Evolutionary conservation across 2,888 invertebrate species (phyloP).

Genomic region (Hedychridium roseum): DNA sequence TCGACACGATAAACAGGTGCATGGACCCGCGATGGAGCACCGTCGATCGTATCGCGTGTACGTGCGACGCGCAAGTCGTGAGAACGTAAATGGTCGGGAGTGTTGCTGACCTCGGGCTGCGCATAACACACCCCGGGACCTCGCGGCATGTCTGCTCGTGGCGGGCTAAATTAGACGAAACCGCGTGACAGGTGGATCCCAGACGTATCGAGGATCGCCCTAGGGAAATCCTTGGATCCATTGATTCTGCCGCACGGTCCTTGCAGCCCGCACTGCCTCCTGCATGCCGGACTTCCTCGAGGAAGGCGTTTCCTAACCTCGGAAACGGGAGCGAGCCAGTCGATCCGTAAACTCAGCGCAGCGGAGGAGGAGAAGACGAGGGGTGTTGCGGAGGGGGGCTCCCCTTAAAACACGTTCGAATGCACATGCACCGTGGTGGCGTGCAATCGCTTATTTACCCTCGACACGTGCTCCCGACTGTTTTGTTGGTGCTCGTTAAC

Average conservation of each 20-base stretch:
- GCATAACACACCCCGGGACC: slow-evolving; percentile 11
- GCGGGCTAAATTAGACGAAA: slow-evolving; percentile 35
- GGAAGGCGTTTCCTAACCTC: slow-evolving; percentile 29
- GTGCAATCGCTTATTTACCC: slow-evolving; percentile 43
- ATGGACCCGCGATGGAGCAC: slow-evolving; percentile 1
- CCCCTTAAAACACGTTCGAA: slow-evolving; percentile 32
- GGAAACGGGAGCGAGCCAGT: slow-evolving; percentile 8
- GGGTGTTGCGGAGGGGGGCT: slow-evolving; percentile 2
- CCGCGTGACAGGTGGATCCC: slow-evolving; percentile 41
- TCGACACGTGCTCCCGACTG: slow-evolving; percentile 37
- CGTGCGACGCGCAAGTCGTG: slow-evolving; percentile 12
- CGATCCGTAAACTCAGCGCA: slow-evolving; percentile 9
- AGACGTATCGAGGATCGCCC: too few relatives aligned
- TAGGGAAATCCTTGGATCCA: too few relatives aligned
- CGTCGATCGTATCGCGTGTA: neutral
- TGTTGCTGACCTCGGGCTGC: slow-evolving; percentile 14
- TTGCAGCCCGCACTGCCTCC: too few relatives aligned
- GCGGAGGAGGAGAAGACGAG: neutral
- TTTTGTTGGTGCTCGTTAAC: neutral
- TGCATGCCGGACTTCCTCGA: too few relatives aligned
- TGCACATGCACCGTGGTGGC: slow-evolving; percentile 43
- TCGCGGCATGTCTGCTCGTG: slow-evolving; percentile 16
- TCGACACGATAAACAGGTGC: slow-evolving; percentile 41
- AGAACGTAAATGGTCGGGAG: slow-evolving; percentile 21
- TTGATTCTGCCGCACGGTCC: too few relatives aligned